Evolutionary conservation across 2,888 invertebrate species (phyloP).

Genomic region (Cerastis rubricosa): DNA sequence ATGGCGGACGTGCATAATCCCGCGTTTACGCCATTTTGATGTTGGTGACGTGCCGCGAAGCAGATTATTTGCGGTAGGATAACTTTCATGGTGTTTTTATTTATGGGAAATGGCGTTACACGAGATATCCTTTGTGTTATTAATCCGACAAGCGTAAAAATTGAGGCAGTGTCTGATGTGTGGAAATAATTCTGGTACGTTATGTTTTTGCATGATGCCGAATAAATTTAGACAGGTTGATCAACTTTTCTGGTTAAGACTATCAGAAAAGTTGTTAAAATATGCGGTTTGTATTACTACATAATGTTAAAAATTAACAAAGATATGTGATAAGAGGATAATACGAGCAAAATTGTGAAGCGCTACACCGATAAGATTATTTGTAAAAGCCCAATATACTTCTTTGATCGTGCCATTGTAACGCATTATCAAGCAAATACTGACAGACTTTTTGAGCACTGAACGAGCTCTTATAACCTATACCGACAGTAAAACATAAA

Average conservation of each 20-base stretch:
- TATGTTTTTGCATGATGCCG: not conserved
- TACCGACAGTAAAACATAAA: not conserved
- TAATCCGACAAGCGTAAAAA: slow-evolving; percentile 10
- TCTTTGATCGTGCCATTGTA: too few species aligned
- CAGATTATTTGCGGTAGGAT: slow-evolving; percentile 43
- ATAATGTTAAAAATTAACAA: not conserved
- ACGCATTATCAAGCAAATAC: too few species aligned
- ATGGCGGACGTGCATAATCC: slow-evolving; percentile 68
- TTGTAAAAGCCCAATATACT: not conserved
- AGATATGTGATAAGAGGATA: not conserved
- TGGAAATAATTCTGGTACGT: not conserved
- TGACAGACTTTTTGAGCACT: not conserved
- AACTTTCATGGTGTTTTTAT: slow-evolving; percentile 41
- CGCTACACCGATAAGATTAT: not conserved
- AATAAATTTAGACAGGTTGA: not conserved
- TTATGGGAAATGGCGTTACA: not conserved
- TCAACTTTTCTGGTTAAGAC: not conserved
- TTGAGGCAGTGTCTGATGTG: not conserved
- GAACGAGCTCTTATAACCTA: not conserved
- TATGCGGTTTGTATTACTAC: too few species aligned
- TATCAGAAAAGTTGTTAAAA: not conserved
- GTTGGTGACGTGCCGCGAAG: slow-evolving; percentile 30
- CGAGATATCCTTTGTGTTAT: not conserved
- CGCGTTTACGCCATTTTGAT: slow-evolving; percentile 54
- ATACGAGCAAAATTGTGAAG: not conserved